Conservation (phyloP, 2,888 invertebrate genomes). For the Syritta pipiens region DNA sequence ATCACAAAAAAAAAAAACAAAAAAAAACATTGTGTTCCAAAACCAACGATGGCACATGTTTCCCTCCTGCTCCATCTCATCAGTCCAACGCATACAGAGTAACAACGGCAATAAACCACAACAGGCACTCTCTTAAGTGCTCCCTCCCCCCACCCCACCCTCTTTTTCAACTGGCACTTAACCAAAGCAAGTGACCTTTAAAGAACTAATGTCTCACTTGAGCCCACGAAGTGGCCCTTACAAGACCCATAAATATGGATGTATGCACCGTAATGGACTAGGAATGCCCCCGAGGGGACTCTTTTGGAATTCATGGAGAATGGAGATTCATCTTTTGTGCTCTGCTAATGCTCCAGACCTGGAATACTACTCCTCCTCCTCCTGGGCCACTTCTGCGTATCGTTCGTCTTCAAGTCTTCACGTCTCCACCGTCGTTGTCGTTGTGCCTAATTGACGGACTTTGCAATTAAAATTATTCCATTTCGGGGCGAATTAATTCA, state of each 20-base stretch:
- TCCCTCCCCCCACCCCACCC: too few relatives aligned
- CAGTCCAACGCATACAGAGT: too few relatives aligned
- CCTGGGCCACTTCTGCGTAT: neutral
- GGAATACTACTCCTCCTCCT: neutral
- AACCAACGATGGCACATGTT: neutral
- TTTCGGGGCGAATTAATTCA: slow-evolving; percentile 65
- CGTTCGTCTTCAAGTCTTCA: neutral
- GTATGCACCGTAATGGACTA: slow-evolving; percentile 42
- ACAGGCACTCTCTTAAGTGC: too few relatives aligned
- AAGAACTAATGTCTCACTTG: slow-evolving; percentile 64
- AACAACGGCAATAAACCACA: too few relatives aligned
- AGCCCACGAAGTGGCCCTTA: slow-evolving; percentile 58
- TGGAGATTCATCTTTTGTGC: too few relatives aligned
- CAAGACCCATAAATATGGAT: slow-evolving; percentile 58
- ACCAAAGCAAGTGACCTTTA: slow-evolving; percentile 48
- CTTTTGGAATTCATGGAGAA: too few relatives aligned
- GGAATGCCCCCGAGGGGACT: slow-evolving; percentile 20
- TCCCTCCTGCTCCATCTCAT: too few relatives aligned
- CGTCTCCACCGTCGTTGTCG: neutral
- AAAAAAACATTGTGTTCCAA: neutral
- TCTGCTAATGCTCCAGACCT: too few relatives aligned
- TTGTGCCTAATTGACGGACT: slow-evolving; percentile 61
- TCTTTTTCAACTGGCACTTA: slow-evolving; percentile 28
- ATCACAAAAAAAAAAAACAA: too few relatives aligned
- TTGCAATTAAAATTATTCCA: slow-evolving; percentile 70